These are phyloP conservation scores for Cataglyphis cursor DNA, from an alignment of 2,888 invertebrate species.

Conservation along the genomic window DNA sequence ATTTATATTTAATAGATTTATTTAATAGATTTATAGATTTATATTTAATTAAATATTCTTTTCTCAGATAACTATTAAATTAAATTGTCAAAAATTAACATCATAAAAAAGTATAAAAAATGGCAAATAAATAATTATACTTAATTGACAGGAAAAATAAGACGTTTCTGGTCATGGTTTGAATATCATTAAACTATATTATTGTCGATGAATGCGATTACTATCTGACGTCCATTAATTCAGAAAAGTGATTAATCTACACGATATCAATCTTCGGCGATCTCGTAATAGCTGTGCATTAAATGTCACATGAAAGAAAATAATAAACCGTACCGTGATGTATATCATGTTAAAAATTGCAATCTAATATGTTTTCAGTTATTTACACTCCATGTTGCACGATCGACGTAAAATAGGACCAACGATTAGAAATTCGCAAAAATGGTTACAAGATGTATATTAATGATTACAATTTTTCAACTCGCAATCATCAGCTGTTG, in stretches of 20 bases:
- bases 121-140: not conserved
- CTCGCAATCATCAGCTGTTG: not conserved
- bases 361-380: not conserved
- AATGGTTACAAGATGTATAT: conserved; percentile 1
- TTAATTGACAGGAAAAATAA: not conserved
- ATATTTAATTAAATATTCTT: conserved; percentile 1
- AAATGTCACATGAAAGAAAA: not conserved
- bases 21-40: not conserved
- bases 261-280: not conserved
- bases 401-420: not conserved
- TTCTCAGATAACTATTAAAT: not conserved
- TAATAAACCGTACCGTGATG: not conserved
- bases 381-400: not conserved
- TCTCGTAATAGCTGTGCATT: conserved; percentile 20
- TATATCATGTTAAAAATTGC: not conserved
- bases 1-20: no score
- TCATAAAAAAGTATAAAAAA: not conserved
- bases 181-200: not conserved
- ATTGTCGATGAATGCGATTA: not conserved
- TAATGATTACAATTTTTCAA: conserved; percentile 8
- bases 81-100: not conserved
- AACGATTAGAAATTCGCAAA: not conserved
- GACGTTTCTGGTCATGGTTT: not conserved
- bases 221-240: not conserved
- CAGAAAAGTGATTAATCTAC: conserved; percentile 3